Conservation (phyloP, 2,888 invertebrate genomes). For the Acleris laterana region DNA sequence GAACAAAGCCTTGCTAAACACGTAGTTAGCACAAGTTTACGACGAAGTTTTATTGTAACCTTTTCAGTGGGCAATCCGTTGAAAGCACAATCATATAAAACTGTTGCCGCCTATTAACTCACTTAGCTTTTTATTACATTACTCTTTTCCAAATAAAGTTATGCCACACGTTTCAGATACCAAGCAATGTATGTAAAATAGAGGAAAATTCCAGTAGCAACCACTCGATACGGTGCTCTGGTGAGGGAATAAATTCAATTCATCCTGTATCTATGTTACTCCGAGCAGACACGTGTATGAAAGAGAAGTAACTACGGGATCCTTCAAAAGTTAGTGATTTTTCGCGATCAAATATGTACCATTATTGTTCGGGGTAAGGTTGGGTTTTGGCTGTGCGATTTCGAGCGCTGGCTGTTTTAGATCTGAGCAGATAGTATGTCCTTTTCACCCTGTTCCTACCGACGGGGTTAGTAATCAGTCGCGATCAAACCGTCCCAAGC, state of each 20-base stretch:
- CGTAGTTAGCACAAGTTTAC: constrained; percentile 6
- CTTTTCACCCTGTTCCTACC: constrained; percentile 76
- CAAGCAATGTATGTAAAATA: constrained; percentile 44
- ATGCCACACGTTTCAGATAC: background rate
- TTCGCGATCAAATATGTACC: constrained; percentile 41
- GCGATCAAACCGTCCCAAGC: constrained; percentile 76
- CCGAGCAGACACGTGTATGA: constrained; percentile 76
- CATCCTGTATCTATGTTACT: constrained; percentile 75
- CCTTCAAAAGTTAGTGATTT: constrained; percentile 66
- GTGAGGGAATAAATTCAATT: constrained; percentile 77
- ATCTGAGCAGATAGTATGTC: constrained; percentile 58
- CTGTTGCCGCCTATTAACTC: background rate
- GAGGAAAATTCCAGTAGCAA: constrained; percentile 52
- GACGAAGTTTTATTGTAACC: constrained; percentile 10
- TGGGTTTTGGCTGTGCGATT: constrained; percentile 40
- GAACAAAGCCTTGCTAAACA: too few relatives aligned
- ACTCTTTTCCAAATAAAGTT: constrained; percentile 6
- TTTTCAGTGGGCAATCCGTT: constrained; percentile 20
- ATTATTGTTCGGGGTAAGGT: constrained; percentile 39
- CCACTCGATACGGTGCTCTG: constrained; percentile 49
- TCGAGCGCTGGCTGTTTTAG: constrained; percentile 52
- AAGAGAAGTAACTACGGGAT: constrained; percentile 65
- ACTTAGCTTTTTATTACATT: constrained; percentile 12
- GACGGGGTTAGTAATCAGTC: constrained; percentile 75
- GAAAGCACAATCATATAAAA: constrained; percentile 21